Percentiles rank a stretch among this genome's conserved stretches.
These are phyloP conservation scores for Myotis planiceps DNA, from an alignment of 2,797 vertebrate genomes.

Conservation along the genomic window DNA sequence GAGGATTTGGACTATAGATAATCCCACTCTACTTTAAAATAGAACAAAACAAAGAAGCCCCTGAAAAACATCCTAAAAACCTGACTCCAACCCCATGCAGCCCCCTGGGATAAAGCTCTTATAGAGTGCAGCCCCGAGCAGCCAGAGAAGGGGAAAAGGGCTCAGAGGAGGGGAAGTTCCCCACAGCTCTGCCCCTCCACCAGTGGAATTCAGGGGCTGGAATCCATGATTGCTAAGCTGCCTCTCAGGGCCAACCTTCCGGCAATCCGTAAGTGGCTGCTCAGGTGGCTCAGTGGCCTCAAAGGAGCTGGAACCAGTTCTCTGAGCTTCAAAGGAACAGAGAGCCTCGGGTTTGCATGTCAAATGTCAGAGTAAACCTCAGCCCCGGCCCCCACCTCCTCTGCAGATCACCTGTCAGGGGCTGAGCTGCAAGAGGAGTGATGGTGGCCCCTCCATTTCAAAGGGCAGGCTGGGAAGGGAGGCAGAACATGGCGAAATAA, in stretches of 20 bases:
- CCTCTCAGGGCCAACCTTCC: background rate
- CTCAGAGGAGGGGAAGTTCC: background rate
- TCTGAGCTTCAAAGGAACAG: slow-evolving; percentile 53
- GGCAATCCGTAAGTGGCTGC: background rate
- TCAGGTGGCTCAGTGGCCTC: background rate
- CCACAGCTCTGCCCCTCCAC: background rate
- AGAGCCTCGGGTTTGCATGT: slow-evolving; percentile 18
- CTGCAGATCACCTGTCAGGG: background rate
- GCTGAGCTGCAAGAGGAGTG: background rate
- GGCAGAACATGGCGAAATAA: background rate
- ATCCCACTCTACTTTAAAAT: slow-evolving; percentile 31
- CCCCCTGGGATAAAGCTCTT: background rate
- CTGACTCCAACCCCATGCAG: background rate
- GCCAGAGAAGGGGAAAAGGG: background rate
- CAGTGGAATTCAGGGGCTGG: background rate
- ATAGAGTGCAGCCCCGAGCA: fast-evolving
- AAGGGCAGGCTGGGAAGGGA: background rate
- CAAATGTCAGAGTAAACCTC: slow-evolving; percentile 33
- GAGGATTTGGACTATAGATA: slow-evolving; percentile 27
- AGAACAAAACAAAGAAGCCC: slow-evolving; percentile 23
- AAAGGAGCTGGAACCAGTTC: background rate
- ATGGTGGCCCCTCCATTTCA: background rate
- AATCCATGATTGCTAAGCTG: background rate
- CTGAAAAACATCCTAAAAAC: background rate
- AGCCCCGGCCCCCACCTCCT: background rate